Conservation (phyloP, 2,113 vertebrate genomes). For the Chaenocephalus aceratus region DNA sequence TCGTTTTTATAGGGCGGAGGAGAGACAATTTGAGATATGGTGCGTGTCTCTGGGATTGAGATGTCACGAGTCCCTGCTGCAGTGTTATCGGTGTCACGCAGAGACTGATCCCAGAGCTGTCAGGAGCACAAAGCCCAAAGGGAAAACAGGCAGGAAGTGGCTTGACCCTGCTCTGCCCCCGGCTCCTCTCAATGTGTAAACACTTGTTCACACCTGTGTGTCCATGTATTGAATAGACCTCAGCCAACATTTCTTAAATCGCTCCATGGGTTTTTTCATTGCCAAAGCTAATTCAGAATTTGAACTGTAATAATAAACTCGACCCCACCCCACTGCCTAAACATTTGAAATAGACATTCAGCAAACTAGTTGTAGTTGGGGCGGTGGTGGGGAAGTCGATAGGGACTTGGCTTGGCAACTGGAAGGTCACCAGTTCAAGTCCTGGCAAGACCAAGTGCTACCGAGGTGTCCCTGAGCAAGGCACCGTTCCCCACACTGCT, state of each 20-base stretch:
- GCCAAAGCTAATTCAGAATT: constrained; percentile 43
- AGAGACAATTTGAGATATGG: constrained; percentile 12
- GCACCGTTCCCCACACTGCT: no score
- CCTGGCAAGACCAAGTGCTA: no score
- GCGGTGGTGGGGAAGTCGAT: no score
- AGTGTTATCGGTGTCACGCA: constrained; percentile 17
- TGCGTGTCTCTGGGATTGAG: constrained; percentile 33
- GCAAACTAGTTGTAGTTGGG: not conserved
- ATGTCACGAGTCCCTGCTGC: constrained; percentile 18
- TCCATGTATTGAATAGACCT: not conserved
- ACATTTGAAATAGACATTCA: constrained; percentile 15
- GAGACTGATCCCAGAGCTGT: constrained; percentile 38
- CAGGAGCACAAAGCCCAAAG: constrained; percentile 21
- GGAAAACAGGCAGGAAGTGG: constrained; percentile 25
- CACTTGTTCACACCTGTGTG: constrained; percentile 39
- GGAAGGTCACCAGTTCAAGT: no score
- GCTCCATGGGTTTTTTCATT: not conserved
- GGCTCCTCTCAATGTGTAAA: constrained; percentile 43
- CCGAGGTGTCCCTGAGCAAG: no score
- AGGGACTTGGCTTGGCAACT: no score
- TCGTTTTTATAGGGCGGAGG: not conserved
- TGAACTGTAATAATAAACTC: constrained; percentile 20
- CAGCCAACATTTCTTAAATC: constrained; percentile 7
- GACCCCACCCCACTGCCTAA: not conserved
- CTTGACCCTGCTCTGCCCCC: constrained; percentile 31